A percentile compares a stretch with the other conserved stretches of the same genome.
Conservation (phyloP, 2,888 invertebrate genomes). For the Lepas anatifera region DNA sequence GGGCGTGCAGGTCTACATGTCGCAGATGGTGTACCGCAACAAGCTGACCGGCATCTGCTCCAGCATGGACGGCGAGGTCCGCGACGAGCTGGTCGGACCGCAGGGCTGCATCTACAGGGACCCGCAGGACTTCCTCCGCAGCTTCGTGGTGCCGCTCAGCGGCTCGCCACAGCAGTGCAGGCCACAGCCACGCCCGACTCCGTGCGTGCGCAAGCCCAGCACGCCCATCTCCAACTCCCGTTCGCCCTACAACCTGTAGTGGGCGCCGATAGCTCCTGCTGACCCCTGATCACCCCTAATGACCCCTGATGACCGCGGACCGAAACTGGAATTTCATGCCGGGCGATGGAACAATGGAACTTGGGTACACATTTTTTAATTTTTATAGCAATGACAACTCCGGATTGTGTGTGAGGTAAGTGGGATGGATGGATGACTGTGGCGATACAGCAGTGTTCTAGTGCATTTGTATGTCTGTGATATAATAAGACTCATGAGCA, state of each 20-base stretch:
- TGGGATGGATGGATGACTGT: too few species aligned
- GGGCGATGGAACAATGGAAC: too few species aligned
- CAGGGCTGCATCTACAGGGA: constrained; percentile 11
- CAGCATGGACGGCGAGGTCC: constrained; percentile 16
- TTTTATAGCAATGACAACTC: too few species aligned
- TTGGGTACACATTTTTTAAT: too few species aligned
- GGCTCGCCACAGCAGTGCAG: not conserved
- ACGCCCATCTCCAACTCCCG: too few species aligned
- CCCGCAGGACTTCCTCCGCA: not conserved
- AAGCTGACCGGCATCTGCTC: constrained; percentile 16
- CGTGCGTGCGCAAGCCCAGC: too few species aligned
- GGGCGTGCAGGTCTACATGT: not conserved
- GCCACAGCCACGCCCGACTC: not conserved
- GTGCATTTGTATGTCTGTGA: too few species aligned
- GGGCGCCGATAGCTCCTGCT: not conserved
- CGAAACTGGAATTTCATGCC: too few species aligned
- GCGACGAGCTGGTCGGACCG: constrained; percentile 13
- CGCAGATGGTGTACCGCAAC: not conserved
- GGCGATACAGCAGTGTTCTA: too few species aligned
- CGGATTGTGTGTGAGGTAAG: too few species aligned
- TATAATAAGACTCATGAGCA: too few species aligned
- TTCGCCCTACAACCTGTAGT: not conserved
- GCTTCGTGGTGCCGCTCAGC: not conserved
- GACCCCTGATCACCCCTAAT: not conserved
- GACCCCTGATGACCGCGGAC: too few species aligned